These are phyloP conservation scores for Rhodophaea formosa DNA, from an alignment of 2,888 invertebrate genomes.

Conservation along the genomic window DNA sequence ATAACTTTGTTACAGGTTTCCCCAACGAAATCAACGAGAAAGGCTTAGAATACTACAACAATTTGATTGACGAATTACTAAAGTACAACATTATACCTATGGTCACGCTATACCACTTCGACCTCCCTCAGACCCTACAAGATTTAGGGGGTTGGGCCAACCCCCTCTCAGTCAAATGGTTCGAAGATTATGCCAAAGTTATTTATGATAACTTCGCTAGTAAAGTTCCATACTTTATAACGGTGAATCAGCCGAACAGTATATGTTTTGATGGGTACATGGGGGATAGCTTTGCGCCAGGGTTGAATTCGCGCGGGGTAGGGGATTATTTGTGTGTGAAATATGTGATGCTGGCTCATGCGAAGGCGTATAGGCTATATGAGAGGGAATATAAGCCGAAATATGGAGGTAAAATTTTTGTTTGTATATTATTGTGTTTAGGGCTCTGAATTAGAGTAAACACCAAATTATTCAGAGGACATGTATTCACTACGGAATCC, in stretches of 20 bases:
- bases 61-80: slow-evolving; percentile 72
- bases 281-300: slow-evolving; percentile 49
- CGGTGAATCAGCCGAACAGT: slow-evolving; percentile 81
- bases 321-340: slow-evolving; percentile 79
- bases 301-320: slow-evolving; percentile 54
- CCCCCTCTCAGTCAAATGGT: slow-evolving; percentile 57
- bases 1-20: slow-evolving; percentile 43
- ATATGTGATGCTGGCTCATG: slow-evolving; percentile 81
- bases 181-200: slow-evolving; percentile 69
- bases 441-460: too few species aligned
- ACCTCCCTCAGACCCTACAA: slow-evolving; percentile 57
- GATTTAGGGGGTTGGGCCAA: slow-evolving; percentile 64
- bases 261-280: slow-evolving; percentile 74
- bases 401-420: slow-evolving; percentile 47
- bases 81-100: slow-evolving; percentile 59
- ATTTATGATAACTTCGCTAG: slow-evolving; percentile 67
- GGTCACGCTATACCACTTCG: slow-evolving; percentile 60
- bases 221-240: slow-evolving; percentile 81
- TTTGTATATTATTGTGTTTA: too few species aligned
- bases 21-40: slow-evolving; percentile 58
- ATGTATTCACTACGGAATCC: too few species aligned
- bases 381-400: slow-evolving; percentile 52
- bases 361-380: slow-evolving; percentile 69
- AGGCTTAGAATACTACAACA: slow-evolving; percentile 77
- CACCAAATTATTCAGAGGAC: too few species aligned